These are phyloP conservation scores for Epirrhoe tristata DNA, from an alignment of 2,888 invertebrate genomes.

Conservation along the genomic window DNA sequence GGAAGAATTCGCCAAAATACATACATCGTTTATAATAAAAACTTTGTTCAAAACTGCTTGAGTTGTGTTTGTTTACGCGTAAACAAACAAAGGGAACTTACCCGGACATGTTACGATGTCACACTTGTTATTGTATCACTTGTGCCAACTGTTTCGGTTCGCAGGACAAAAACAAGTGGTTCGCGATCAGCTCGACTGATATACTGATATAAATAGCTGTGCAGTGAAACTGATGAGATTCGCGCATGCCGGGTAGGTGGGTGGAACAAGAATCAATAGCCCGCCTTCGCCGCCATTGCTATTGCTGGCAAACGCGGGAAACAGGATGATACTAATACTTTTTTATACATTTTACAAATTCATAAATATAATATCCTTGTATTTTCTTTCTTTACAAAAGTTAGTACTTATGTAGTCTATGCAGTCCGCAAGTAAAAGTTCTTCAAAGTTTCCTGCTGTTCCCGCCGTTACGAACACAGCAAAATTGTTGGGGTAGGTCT, in stretches of 20 bases:
- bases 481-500: too few species aligned
- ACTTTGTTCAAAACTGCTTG: too few species aligned
- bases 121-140: too few species aligned
- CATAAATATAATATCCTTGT: background rate
- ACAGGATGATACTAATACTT: background rate
- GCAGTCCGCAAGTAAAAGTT: too few species aligned
- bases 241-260: background rate
- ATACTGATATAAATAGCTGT: background rate
- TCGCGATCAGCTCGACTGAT: background rate
- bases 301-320: background rate
- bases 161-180: too few species aligned
- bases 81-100: constrained; percentile 6
- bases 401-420: too few species aligned
- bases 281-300: background rate
- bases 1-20: too few species aligned
- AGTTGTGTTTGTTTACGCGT: too few species aligned
- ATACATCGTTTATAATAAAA: too few species aligned
- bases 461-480: too few species aligned
- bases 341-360: background rate
- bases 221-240: background rate
- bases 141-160: background rate
- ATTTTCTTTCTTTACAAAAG: too few species aligned
- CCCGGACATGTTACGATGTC: constrained; percentile 11
- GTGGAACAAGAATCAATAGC: background rate
- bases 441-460: too few species aligned